Percentiles rank a stretch among this genome's conserved stretches.
Conservation (phyloP, 2,797 vertebrate genomes). For the Champsocephalus gunnari region DNA sequence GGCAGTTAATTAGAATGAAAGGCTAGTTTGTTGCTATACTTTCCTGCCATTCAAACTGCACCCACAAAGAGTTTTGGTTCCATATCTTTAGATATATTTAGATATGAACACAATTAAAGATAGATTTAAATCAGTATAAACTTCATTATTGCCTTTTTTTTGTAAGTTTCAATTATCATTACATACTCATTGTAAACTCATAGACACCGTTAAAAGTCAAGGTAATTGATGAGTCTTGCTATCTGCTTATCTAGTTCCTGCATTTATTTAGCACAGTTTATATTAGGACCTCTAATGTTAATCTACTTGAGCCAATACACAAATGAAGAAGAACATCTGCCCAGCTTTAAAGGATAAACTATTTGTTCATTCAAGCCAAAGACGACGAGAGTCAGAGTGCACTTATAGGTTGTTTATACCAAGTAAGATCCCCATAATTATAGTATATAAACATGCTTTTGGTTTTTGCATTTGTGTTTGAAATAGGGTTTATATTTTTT, state of each 20-base stretch:
- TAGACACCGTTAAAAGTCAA: neutral
- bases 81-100: neutral
- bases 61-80: neutral
- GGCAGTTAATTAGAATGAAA: slow-evolving; percentile 5
- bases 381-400: neutral
- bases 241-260: neutral
- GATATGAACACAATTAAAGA: neutral
- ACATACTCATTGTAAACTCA: neutral
- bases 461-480: neutral
- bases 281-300: neutral
- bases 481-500: neutral
- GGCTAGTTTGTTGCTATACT: neutral
- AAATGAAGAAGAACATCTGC: neutral
- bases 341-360: neutral
- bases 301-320: neutral
- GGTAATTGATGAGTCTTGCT: neutral
- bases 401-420: neutral
- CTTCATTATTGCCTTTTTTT: neutral
- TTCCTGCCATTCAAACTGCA: neutral
- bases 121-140: neutral
- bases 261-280: neutral
- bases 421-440: neutral
- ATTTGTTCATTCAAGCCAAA: neutral
- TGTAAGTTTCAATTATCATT: neutral
- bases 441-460: neutral